Base-by-base conservation (phyloP, 2,113 vertebrate species). In the Hemiprocne comata region DNA sequence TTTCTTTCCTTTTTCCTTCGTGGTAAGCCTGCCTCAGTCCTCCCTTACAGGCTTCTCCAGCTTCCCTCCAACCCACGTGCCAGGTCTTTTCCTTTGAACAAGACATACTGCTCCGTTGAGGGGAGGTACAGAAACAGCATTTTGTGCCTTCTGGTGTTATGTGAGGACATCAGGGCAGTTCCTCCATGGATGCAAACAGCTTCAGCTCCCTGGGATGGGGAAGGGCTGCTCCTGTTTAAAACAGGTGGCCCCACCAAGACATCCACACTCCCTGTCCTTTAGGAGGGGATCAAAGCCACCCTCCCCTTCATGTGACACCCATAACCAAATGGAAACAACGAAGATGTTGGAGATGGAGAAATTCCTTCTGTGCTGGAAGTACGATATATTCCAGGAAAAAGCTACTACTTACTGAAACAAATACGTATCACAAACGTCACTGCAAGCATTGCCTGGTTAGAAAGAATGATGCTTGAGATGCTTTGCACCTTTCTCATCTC, bases 121-220 rank as follows among this genome's bases (percentile, higher is more conserved):
- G 28, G 44, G 75, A 72, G 1, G 9, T 23, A 54, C 54, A 90
- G 55, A 86, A 74, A 72, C 14, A 86, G 85, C 29, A 25, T 24
- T 44, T 18, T 85, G 38, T 62, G 16, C 62, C 50, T 69, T 76
- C 72, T 71, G 79, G 74, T 17, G 0, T 34, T 36, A n/a, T 1
- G 9, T 13, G 53, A 71, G 76, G 24, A 19, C 20, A 65, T 28
- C 15, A 16, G 64, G n/a, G 64, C 72, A 87, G 42, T 24, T 81
- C 65, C 31, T 85, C 58, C 1, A 0, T 4, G n/a, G 44, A 40
- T 11, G 25, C 0, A 1, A 73, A 70, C 2, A 5, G 55, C 50
- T 70, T 69, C 50, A 16, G 72, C 23, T 74, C 10, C 50, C 23
- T 7, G 2, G 29, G 50, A 74, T 6, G 33, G 17, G 8, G 29